Percentiles rank a stretch among this genome's conserved stretches.
Evolutionary conservation across 2,888 invertebrate species (phyloP).

Genomic region (Trilocha varians): DNA sequence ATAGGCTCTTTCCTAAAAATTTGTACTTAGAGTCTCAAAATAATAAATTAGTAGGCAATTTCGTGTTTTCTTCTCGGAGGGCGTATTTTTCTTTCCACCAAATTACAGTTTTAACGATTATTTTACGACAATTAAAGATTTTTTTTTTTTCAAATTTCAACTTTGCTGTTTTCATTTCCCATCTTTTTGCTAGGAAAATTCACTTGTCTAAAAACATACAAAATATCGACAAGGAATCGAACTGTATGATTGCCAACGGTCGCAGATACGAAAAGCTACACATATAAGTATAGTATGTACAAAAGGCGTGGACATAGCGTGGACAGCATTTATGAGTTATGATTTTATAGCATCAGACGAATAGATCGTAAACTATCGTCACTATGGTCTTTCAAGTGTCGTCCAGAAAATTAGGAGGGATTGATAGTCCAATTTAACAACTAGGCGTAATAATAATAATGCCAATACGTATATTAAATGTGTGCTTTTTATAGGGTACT

Average conservation of each 20-base stretch:
- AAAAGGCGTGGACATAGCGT: constrained; percentile 25
- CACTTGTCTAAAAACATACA: background rate
- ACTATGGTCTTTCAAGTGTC: constrained; percentile 17
- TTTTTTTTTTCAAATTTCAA: too few species aligned
- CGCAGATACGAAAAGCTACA: background rate
- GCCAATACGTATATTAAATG: background rate
- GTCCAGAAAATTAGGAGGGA: constrained; percentile 22
- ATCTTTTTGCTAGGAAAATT: too few species aligned
- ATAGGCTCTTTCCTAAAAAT: too few species aligned
- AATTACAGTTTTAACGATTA: too few species aligned
- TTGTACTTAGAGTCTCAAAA: too few species aligned
- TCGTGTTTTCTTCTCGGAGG: too few species aligned
- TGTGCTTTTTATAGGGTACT: background rate
- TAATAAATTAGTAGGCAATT: too few species aligned
- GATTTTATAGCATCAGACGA: constrained; percentile 31
- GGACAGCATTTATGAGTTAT: constrained; percentile 28
- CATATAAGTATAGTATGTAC: constrained; percentile 4
- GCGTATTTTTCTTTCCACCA: too few species aligned
- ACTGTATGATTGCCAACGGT: too few species aligned
- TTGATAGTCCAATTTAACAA: constrained; percentile 14
- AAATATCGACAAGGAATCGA: too few species aligned
- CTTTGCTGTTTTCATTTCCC: too few species aligned
- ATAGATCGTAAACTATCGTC: constrained; percentile 25
- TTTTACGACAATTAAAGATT: too few species aligned
- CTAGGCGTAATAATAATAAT: constrained; percentile 5